Conservation (phyloP, 2,888 invertebrate genomes). For the Hybos culiciformis region DNA sequence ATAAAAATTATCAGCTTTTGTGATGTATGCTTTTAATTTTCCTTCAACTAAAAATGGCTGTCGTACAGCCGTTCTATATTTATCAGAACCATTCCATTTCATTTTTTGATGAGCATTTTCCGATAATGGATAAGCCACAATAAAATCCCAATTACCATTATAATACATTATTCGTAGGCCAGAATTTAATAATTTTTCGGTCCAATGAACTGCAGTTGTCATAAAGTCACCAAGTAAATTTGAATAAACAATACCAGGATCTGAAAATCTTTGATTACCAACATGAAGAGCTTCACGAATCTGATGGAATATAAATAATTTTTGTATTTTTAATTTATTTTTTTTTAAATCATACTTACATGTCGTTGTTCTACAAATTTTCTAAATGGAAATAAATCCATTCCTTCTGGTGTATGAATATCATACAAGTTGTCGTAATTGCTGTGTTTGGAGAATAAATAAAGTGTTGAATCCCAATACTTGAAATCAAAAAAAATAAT, state of each 20-base stretch:
- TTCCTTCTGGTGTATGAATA: constrained; percentile 35
- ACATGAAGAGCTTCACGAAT: constrained; percentile 71
- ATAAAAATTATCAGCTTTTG: constrained; percentile 53
- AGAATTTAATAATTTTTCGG: constrained; percentile 50
- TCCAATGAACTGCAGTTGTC: constrained; percentile 62
- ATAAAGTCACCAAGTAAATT: constrained; percentile 64
- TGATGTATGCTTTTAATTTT: constrained; percentile 63
- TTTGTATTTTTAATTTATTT: too few species aligned
- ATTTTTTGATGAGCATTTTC: constrained; percentile 61
- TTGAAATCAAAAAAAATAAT: constrained; percentile 23
- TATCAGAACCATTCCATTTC: constrained; percentile 49
- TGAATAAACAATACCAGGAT: constrained; percentile 45
- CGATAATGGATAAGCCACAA: constrained; percentile 77
- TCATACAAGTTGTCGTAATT: constrained; percentile 39
- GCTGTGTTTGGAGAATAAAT: constrained; percentile 35
- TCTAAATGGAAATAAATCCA: constrained; percentile 15
- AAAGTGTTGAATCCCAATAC: constrained; percentile 39
- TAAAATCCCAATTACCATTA: constrained; percentile 83
- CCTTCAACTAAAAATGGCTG: constrained; percentile 54
- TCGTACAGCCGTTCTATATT: constrained; percentile 52
- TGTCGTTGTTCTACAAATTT: constrained; percentile 35
- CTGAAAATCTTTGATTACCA: constrained; percentile 59
- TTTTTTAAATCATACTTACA: too few species aligned
- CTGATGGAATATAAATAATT: constrained; percentile 30
- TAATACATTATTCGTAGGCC: constrained; percentile 47